Conservation (phyloP, 2,797 vertebrate species). For the Hippopotamyrus pictus region DNA sequence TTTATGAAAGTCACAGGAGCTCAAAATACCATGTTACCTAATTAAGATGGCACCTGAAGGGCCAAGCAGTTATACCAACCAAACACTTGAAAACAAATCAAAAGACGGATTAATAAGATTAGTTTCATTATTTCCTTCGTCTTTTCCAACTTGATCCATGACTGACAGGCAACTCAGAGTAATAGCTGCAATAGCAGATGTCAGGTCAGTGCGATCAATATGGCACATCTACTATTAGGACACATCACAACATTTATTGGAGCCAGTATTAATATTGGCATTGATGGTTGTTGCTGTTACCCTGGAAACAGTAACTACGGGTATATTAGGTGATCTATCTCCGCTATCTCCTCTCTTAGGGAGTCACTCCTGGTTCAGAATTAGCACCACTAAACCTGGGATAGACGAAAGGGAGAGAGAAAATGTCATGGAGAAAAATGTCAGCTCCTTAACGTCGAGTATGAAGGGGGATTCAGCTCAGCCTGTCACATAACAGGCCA, state of each 20-base stretch:
- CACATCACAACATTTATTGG: not conserved
- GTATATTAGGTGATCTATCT: not conserved
- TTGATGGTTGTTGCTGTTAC: not conserved
- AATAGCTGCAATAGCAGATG: not conserved
- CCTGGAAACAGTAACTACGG: not conserved
- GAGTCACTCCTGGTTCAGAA: not conserved
- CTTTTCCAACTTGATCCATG: not conserved
- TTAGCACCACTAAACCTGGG: not conserved
- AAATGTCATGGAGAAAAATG: not conserved
- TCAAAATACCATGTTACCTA: slow-evolving; percentile 1
- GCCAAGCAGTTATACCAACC: not conserved
- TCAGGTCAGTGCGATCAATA: not conserved
- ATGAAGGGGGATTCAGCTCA: not conserved
- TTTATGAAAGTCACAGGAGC: not conserved
- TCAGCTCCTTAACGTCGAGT: not conserved
- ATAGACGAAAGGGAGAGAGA: not conserved
- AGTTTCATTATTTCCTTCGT: not conserved
- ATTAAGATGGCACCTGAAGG: slow-evolving; percentile 3
- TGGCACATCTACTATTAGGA: not conserved
- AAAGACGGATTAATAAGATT: not conserved
- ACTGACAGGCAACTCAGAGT: not conserved
- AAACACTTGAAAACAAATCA: not conserved
- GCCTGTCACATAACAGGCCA: not conserved
- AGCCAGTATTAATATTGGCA: not conserved
- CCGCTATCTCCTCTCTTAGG: not conserved